Percentiles rank a stretch among this genome's conserved stretches.
Conservation (phyloP, 2,113 vertebrate species). For the Pteropus alecto region DNA sequence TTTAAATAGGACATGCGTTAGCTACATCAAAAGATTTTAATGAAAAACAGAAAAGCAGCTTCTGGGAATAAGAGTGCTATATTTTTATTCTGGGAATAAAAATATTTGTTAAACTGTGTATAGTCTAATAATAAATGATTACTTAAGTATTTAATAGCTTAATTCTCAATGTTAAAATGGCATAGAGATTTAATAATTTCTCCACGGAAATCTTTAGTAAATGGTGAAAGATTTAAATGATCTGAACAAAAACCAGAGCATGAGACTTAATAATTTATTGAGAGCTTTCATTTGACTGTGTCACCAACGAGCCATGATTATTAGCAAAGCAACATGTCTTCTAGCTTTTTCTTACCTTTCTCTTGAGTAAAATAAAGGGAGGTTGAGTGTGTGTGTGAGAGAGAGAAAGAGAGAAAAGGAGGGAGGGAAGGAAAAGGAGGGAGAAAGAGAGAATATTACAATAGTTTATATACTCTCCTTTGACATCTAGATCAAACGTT, state of each 20-base stretch:
- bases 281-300: neutral
- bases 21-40: neutral
- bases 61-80: neutral
- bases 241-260: no score
- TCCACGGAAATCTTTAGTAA: no score
- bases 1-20: slow-evolving; percentile 16
- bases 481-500: neutral
- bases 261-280: neutral
- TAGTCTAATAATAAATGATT: neutral
- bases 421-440: neutral
- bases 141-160: slow-evolving; percentile 5
- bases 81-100: slow-evolving; percentile 13
- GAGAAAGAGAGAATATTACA: neutral
- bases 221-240: no score
- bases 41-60: slow-evolving; percentile 28
- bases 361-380: neutral
- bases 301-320: neutral
- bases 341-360: neutral
- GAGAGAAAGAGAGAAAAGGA: neutral
- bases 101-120: neutral
- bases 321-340: neutral
- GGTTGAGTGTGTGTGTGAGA: neutral
- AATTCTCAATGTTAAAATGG: neutral
- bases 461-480: neutral
- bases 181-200: neutral